phyloP scores from a whole-genome alignment of 2,113 vertebrate genomes.

The Cyrtonyx montezumae region DNA sequence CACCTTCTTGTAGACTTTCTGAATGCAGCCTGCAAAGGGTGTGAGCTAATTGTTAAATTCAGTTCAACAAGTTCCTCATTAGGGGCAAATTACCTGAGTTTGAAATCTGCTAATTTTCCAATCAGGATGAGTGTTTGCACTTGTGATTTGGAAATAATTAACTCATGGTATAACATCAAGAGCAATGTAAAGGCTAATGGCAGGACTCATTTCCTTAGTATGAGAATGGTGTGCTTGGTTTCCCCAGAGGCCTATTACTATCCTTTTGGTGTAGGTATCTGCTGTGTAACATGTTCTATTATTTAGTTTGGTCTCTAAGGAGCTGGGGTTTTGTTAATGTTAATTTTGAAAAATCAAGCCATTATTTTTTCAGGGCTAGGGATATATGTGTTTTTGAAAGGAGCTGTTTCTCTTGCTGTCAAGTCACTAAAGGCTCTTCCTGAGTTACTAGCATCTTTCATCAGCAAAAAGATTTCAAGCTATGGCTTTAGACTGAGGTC shows the following conservation, averaged over 20 bases:
- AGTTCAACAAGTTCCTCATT: conserved; percentile 87
- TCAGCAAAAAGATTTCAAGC: not conserved
- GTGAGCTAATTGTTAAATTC: conserved; percentile 85
- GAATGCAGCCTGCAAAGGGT: conserved; percentile 74
- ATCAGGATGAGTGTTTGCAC: conserved; percentile 86
- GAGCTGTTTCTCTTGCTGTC: not conserved
- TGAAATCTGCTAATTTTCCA: conserved; percentile 87
- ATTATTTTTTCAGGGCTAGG: not conserved
- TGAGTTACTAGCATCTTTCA: not conserved
- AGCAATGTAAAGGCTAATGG: conserved; percentile 76
- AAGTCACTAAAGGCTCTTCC: not conserved
- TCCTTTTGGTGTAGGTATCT: not conserved
- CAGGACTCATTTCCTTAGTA: conserved; percentile 49
- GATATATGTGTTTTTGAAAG: not conserved
- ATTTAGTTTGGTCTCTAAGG: not conserved
- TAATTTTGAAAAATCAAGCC: not conserved
- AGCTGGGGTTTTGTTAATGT: not conserved
- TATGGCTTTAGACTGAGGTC: not conserved
- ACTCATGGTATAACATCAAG: conserved; percentile 80
- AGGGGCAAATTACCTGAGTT: conserved; percentile 83
- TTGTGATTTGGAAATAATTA: conserved; percentile 86
- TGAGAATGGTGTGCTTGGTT: not conserved
- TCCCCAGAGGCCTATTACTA: not conserved
- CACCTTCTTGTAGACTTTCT: not conserved
- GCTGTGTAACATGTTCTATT: not conserved